phyloP scores from a whole-genome alignment of 2,888 invertebrate genomes.

The Erebia palarica region DNA sequence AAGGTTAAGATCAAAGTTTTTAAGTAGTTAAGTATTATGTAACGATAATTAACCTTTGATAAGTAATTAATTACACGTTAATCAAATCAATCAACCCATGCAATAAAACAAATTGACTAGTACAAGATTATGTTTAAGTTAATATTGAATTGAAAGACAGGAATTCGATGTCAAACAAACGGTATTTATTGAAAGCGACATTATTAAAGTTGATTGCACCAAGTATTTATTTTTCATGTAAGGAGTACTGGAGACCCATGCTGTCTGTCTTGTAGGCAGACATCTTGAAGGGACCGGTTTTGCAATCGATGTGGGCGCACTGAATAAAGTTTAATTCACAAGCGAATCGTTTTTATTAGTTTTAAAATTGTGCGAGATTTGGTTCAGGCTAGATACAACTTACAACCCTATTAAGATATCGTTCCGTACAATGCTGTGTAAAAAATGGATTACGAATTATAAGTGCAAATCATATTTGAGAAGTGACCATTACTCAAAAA shows the following conservation, averaged over 20 bases:
- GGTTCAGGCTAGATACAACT: neutral
- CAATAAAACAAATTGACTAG: constrained; percentile 29
- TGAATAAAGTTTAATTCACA: constrained; percentile 1
- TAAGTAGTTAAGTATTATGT: neutral
- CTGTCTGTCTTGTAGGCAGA: constrained; percentile 16
- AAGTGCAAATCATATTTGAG: no score
- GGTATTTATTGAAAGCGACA: neutral
- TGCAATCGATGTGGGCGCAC: constrained; percentile 9
- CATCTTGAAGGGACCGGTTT: constrained; percentile 22
- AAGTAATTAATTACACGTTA: neutral
- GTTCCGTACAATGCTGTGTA: neutral
- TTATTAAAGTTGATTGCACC: neutral
- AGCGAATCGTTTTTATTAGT: neutral
- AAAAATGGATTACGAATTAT: no score
- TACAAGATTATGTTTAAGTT: neutral
- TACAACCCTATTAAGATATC: neutral
- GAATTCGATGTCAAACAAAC: neutral
- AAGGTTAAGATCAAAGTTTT: constrained; percentile 25
- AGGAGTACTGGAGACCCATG: constrained; percentile 11
- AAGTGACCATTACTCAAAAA: no score
- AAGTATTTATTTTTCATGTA: constrained; percentile 1
- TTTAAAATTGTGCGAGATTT: neutral
- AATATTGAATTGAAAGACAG: neutral
- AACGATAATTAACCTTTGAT: neutral
- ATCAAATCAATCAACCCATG: constrained; percentile 26